phyloP scores from a whole-genome alignment of 2,797 vertebrate species.

The Selene dorsalis region DNA sequence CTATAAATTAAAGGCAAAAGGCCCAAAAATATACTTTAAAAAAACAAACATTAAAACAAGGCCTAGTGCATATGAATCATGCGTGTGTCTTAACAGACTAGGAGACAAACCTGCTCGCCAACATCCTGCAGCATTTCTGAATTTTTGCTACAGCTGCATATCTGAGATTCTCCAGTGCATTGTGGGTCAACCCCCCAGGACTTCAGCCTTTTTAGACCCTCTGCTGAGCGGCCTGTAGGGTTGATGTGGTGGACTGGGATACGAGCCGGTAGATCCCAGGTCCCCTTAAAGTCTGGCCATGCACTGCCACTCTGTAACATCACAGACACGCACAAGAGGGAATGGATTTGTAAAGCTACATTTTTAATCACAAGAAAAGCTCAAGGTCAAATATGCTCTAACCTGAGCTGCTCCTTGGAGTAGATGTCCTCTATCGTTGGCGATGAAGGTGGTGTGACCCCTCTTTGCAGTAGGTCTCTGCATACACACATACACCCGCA shows the following conservation, averaged over 20 bases:
- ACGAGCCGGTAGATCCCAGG: constrained; percentile 81
- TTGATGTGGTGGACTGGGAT: constrained; percentile 72
- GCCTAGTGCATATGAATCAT: not conserved
- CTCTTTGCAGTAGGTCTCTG: constrained; percentile 78
- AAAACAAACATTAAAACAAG: too few species aligned
- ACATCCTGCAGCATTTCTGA: not conserved
- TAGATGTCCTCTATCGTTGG: constrained; percentile 87
- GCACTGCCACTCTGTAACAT: constrained; percentile 67
- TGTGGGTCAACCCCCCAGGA: constrained; percentile 62
- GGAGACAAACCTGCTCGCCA: constrained; percentile 40
- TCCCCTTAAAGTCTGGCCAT: constrained; percentile 82
- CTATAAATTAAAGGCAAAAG: too few species aligned
- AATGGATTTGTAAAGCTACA: not conserved
- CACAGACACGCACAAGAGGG: not conserved
- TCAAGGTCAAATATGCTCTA: not conserved
- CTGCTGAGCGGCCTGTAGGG: constrained; percentile 78
- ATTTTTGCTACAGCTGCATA: constrained; percentile 39
- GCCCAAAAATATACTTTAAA: too few species aligned
- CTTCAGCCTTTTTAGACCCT: constrained; percentile 74
- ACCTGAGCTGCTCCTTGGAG: constrained; percentile 86
- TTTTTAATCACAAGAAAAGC: not conserved
- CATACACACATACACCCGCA: constrained; percentile 25
- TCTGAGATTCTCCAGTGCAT: constrained; percentile 9
- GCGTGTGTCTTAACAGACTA: not conserved
- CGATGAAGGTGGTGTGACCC: constrained; percentile 85